Conservation (phyloP, 1,140 invertebrate genomes). For the Limonius californicus region DNA sequence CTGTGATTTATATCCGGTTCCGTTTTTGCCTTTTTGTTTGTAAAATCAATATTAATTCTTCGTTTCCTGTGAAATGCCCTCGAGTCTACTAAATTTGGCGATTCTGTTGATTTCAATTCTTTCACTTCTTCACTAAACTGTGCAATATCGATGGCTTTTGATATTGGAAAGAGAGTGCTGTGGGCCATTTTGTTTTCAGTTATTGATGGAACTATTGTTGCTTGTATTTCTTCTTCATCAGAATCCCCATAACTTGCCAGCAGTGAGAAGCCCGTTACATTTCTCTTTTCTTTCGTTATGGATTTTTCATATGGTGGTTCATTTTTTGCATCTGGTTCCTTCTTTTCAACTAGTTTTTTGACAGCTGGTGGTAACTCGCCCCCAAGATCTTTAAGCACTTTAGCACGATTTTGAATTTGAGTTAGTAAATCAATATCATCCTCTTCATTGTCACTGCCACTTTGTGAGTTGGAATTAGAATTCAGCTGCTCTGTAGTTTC, state of each 20-base stretch:
- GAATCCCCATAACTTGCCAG: slow-evolving; percentile 58
- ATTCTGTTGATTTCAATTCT: slow-evolving; percentile 19
- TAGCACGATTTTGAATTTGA: slow-evolving; percentile 46
- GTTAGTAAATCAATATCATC: slow-evolving; percentile 46
- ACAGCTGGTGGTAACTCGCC: slow-evolving; percentile 41
- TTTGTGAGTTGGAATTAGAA: neutral
- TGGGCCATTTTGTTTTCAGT: slow-evolving; percentile 26
- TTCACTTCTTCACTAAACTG: slow-evolving; percentile 27
- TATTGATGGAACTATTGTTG: slow-evolving; percentile 30
- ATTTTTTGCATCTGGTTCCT: neutral
- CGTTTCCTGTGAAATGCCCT: slow-evolving; percentile 46
- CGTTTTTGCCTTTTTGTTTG: slow-evolving; percentile 32
- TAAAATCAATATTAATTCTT: slow-evolving; percentile 40
- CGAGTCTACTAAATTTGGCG: no score
- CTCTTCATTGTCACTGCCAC: slow-evolving; percentile 23
- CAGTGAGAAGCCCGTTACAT: slow-evolving; percentile 48
- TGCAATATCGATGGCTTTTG: slow-evolving; percentile 39
- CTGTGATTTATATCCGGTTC: slow-evolving; percentile 20
- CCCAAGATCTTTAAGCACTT: slow-evolving; percentile 47
- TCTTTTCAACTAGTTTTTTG: slow-evolving; percentile 23
- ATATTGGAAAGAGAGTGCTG: slow-evolving; percentile 49
- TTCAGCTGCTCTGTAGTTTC: neutral
- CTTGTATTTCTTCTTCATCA: slow-evolving; percentile 50
- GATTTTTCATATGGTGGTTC: neutral
- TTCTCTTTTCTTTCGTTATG: neutral